phyloP scores from a whole-genome alignment of 2,797 vertebrate genomes.

The Anguilla megastoma region DNA sequence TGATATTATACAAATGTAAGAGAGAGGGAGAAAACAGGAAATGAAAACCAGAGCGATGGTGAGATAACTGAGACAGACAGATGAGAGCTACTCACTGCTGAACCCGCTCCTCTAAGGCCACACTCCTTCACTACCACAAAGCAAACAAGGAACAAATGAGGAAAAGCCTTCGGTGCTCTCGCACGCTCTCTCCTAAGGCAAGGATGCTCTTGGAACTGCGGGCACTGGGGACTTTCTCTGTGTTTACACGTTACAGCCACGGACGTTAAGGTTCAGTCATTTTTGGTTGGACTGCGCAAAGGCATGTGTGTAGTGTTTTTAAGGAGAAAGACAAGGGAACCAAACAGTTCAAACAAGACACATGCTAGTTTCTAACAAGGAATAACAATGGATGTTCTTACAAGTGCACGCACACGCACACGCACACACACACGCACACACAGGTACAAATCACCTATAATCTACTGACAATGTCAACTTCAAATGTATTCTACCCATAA shows the following conservation, averaged over 20 bases:
- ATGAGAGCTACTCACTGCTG: background rate
- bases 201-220: constrained; percentile 53
- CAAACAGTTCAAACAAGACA: background rate
- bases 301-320: constrained; percentile 51
- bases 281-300: constrained; percentile 73
- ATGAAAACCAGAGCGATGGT: constrained; percentile 65
- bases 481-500: constrained; percentile 25
- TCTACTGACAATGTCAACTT: constrained; percentile 25
- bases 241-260: constrained; percentile 21
- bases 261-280: constrained; percentile 41
- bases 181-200: constrained; percentile 53
- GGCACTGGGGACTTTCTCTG: constrained; percentile 48
- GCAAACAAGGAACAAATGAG: constrained; percentile 21
- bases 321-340: constrained; percentile 36
- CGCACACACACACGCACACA: constrained; percentile 45
- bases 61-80: constrained; percentile 57
- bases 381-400: constrained; percentile 50
- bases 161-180: constrained; percentile 34
- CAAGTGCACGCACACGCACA: constrained; percentile 42
- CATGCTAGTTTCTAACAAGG: background rate
- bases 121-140: constrained; percentile 18
- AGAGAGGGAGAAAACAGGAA: background rate
- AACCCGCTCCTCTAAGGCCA: constrained; percentile 28
- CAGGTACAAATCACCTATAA: constrained; percentile 43
- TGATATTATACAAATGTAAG: constrained; percentile 88